Base-by-base conservation (phyloP, 2,113 vertebrate species). In the Haemorhous mexicanus region DNA sequence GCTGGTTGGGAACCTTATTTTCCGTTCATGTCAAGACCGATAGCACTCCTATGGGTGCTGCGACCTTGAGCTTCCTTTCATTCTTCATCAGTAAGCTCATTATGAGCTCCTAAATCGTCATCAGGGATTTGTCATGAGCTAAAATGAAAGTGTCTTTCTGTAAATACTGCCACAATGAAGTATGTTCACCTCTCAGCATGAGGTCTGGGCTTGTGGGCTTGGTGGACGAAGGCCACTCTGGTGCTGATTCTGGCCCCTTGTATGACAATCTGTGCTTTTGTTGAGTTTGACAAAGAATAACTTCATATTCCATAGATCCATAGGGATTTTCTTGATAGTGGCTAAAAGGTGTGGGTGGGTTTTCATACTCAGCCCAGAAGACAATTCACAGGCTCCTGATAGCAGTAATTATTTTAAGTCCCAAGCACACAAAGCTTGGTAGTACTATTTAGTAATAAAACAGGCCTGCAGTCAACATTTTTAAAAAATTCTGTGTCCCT, bases 21-120 rank as follows among this genome's bases (percentile, higher is more conserved):
- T 35, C 67, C 52, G 27, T 70, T 70, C 85, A 68, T 94, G 84
- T 93, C 75, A 90, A 94, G 90, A 80, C 59, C 90, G 59, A 86
- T 83, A 77, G 91, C 0, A 0, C 49, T 94, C 32, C 81, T 66
- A 5, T 68, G 66, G 77, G 81, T 77, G n/a, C 74, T 88, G 32
- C 74, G 94, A 92, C 87, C 69, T 97, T 94, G 47, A n/a, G 33
- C 84, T 88, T 94, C 67, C 66, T 95, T 94, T 89, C 66, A 80
- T 90, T 91, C 64, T 95, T 95, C 53, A 49, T 93, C 68, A 63
- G 4, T 74, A 91, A 95, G 83, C 84, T 96, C 82, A 50, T 95
- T 93, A 81, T 13, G 66, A 75, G 68, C 63, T 91, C 27, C 56
- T 88, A 83, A 92, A 69, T 91, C 1, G 3, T 93, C 64, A 59